Conservation (phyloP, 1,140 invertebrate species). For the Eriosoma lanigerum region DNA sequence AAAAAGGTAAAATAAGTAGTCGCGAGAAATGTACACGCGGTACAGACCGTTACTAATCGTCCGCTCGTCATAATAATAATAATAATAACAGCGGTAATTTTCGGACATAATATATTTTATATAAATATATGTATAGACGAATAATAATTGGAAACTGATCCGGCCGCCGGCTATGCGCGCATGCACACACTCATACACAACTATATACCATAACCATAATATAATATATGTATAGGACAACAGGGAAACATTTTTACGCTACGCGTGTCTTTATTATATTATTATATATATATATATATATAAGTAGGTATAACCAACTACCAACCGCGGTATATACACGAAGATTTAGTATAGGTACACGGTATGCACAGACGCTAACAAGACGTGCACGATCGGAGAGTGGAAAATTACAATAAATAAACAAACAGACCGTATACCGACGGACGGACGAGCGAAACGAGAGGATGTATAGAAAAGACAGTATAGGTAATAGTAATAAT, state of each 20-base stretch:
- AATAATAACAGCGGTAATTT: conserved; percentile 48
- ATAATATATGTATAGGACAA: neutral
- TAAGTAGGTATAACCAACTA: too few relatives aligned
- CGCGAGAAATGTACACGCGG: neutral
- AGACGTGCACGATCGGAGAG: conserved; percentile 13
- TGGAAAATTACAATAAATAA: neutral
- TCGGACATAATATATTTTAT: neutral
- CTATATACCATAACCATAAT: neutral
- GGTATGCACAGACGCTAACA: neutral
- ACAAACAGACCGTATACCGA: neutral
- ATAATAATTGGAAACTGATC: conserved; percentile 35
- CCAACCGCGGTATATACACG: too few relatives aligned
- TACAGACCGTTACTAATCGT: conserved; percentile 46
- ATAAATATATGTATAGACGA: conserved; percentile 10
- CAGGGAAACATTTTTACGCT: conserved; percentile 33
- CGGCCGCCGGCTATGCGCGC: conserved; percentile 6
- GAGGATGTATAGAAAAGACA: neutral
- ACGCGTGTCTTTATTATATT: neutral
- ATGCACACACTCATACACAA: neutral
- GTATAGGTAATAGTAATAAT: neutral
- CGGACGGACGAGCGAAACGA: neutral
- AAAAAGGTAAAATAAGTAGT: conserved; percentile 39
- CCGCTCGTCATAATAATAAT: conserved; percentile 46
- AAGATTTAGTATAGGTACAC: neutral
- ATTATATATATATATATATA: conserved; percentile 8